These are phyloP conservation scores for Lethrus apterus DNA, from an alignment of 1,140 invertebrate species.

Conservation along the genomic window DNA sequence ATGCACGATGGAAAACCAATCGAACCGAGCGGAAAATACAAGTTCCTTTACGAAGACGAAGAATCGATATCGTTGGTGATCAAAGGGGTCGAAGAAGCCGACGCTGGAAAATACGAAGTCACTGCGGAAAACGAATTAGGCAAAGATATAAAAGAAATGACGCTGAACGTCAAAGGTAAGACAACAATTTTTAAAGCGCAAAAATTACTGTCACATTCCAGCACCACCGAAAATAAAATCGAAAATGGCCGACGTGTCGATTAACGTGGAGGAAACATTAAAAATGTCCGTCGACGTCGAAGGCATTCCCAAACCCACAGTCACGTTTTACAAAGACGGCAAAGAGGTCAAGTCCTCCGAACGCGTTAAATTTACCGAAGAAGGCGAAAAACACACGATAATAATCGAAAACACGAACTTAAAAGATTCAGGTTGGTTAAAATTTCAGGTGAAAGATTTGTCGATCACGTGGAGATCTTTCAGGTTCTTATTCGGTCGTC, in stretches of 20 bases:
- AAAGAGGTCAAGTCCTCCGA: constrained; percentile 61
- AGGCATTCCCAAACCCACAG: constrained; percentile 70
- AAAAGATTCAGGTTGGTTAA: constrained; percentile 66
- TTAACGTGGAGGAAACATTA: constrained; percentile 59
- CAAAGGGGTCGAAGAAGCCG: constrained; percentile 74
- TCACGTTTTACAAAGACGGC: constrained; percentile 83
- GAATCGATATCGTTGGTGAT: constrained; percentile 85
- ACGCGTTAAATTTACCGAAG: constrained; percentile 62
- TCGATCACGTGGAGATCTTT: constrained; percentile 21
- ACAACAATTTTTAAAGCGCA: not conserved
- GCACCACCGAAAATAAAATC: constrained; percentile 75
- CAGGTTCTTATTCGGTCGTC: constrained; percentile 87
- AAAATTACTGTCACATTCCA: constrained; percentile 20
- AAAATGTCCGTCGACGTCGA: constrained; percentile 74
- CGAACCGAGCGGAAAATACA: constrained; percentile 70
- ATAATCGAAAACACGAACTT: constrained; percentile 73
- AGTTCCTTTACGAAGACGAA: constrained; percentile 88
- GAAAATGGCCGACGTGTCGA: constrained; percentile 66
- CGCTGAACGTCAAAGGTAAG: constrained; percentile 4
- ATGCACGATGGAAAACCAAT: constrained; percentile 78
- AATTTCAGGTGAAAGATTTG: not conserved
- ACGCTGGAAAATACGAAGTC: constrained; percentile 80
- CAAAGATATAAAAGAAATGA: constrained; percentile 49
- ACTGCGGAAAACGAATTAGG: constrained; percentile 85
- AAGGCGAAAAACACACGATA: constrained; percentile 61